A percentile compares a stretch with the other conserved stretches of the same genome.
Conservation (phyloP, 2,113 vertebrate genomes). For the Trematomus loennbergii region DNA sequence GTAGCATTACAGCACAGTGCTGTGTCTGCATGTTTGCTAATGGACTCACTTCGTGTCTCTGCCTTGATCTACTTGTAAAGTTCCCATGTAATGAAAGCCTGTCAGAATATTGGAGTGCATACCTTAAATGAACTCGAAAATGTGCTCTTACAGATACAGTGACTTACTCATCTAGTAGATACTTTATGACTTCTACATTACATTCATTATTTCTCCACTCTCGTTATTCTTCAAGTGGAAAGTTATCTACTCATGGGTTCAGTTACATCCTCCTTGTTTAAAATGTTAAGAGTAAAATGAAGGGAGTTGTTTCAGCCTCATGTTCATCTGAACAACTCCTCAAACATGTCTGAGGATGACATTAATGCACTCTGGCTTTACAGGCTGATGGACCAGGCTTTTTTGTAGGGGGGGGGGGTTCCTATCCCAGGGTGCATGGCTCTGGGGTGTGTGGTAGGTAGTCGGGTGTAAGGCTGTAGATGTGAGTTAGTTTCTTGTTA, state of each 20-base stretch:
- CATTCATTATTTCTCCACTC: neutral
- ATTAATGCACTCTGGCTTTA: slow-evolving; percentile 22
- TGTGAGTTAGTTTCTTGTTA: slow-evolving; percentile 33
- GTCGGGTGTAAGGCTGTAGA: slow-evolving; percentile 1
- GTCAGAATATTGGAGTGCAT: neutral
- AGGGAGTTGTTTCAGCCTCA: neutral
- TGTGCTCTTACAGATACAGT: neutral
- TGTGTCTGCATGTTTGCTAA: neutral
- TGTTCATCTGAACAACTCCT: slow-evolving; percentile 9
- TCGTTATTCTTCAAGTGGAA: slow-evolving; percentile 8
- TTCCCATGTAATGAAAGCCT: neutral
- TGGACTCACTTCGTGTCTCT: neutral
- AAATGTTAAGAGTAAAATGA: neutral
- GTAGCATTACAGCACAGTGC: neutral
- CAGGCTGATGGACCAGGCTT: slow-evolving; percentile 24
- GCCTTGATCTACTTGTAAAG: neutral
- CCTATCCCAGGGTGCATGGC: neutral
- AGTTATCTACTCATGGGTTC: neutral
- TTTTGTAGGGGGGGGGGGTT: slow-evolving; percentile 5
- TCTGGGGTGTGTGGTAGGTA: slow-evolving; percentile 1
- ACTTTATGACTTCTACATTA: too few species aligned
- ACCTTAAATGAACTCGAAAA: neutral
- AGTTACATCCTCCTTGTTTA: neutral
- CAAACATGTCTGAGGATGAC: slow-evolving; percentile 28
- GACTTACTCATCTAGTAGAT: too few species aligned